Conservation (phyloP, 2,797 vertebrate species). For the Telmatherina bonti region DNA sequence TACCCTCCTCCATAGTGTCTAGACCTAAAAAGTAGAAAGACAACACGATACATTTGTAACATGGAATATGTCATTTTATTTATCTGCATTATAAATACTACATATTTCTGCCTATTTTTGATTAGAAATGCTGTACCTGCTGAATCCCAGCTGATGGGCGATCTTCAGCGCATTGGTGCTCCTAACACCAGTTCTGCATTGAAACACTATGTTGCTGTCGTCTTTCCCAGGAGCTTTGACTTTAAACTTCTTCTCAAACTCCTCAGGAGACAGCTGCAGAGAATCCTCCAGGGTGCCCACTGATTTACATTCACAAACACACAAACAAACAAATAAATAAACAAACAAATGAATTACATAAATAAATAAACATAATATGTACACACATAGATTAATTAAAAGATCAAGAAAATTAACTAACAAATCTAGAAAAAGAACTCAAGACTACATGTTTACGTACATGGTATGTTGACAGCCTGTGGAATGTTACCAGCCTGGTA, state of each 20-base stretch:
- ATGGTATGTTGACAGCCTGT: conserved; percentile 76
- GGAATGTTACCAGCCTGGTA: no score
- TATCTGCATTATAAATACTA: no score
- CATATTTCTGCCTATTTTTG: no score
- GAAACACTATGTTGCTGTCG: conserved; percentile 77
- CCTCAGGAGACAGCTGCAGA: conserved; percentile 71
- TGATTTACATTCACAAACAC: conserved; percentile 32
- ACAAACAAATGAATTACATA: no score
- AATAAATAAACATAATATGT: no score
- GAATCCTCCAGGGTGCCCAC: conserved; percentile 77
- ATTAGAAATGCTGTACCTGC: conserved; percentile 51
- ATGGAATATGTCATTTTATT: no score
- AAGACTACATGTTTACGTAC: conserved; percentile 51
- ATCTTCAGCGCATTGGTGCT: conserved; percentile 73
- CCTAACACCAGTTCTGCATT: conserved; percentile 76
- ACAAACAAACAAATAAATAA: no score
- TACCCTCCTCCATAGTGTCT: conserved; percentile 82
- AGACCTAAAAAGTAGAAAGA: conserved; percentile 64
- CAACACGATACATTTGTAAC: no score
- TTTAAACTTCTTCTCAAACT: conserved; percentile 72
- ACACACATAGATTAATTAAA: neutral
- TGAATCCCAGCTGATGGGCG: conserved; percentile 73
- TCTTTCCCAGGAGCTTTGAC: conserved; percentile 68
- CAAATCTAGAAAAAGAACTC: neutral
- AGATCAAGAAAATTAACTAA: neutral